phyloP scores from a whole-genome alignment of 1,140 invertebrate species.

The Atopsyche davidsoni region DNA sequence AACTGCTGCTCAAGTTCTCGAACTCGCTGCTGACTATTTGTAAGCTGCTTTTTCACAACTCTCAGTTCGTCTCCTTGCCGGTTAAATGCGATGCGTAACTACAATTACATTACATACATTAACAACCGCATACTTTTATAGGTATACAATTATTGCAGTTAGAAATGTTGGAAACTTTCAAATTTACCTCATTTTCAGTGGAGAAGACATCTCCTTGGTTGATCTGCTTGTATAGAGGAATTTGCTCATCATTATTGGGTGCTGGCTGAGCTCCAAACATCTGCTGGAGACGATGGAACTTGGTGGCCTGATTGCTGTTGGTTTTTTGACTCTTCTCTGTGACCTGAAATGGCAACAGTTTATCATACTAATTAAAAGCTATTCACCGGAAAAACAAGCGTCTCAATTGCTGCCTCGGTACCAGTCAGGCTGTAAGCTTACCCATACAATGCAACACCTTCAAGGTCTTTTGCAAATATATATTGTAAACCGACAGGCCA shows the following conservation, averaged over 20 bases:
- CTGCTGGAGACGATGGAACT: constrained; percentile 67
- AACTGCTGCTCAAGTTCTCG: constrained; percentile 72
- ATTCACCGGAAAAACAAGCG: no score
- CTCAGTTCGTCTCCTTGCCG: constrained; percentile 73
- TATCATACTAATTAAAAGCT: neutral
- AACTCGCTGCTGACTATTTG: constrained; percentile 67
- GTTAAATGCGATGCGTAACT: constrained; percentile 64
- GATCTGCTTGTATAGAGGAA: constrained; percentile 52
- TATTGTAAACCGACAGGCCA: no score
- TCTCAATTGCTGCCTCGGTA: no score
- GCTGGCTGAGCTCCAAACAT: constrained; percentile 58
- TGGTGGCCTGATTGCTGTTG: constrained; percentile 66
- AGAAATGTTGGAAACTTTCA: no score
- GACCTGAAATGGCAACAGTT: constrained; percentile 32
- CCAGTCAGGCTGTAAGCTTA: no score
- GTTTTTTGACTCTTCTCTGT: constrained; percentile 68
- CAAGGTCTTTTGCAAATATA: no score
- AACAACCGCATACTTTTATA: constrained; percentile 9
- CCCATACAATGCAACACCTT: no score
- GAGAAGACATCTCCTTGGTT: constrained; percentile 50
- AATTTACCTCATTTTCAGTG: constrained; percentile 51
- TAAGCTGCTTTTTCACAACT: constrained; percentile 65
- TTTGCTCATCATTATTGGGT: constrained; percentile 39
- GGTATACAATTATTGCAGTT: constrained; percentile 2
- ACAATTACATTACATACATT: constrained; percentile 1